Evolutionary conservation across 2,113 vertebrate species (phyloP).

Genomic region (Oreochromis spilurus): DNA sequence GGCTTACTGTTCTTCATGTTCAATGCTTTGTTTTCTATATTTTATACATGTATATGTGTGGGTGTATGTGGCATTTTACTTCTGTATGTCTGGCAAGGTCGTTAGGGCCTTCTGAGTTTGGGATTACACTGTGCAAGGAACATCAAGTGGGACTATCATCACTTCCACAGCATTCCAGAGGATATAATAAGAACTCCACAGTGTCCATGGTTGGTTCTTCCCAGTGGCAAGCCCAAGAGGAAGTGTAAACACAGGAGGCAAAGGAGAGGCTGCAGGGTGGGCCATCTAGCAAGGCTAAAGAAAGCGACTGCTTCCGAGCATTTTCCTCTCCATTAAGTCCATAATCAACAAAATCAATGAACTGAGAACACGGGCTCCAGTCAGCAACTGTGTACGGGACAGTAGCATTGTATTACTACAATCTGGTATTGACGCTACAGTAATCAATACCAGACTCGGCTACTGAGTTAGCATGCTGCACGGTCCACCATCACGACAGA

Average conservation of each 20-base stretch:
- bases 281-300: not conserved
- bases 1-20: not conserved
- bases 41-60: not conserved
- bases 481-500: not conserved
- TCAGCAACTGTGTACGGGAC: not conserved
- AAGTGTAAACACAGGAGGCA: not conserved
- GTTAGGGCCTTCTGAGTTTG: not conserved
- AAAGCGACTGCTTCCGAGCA: not conserved
- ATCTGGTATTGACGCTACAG: not conserved
- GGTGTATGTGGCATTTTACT: not conserved
- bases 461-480: not conserved
- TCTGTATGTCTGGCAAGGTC: not conserved
- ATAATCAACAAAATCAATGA: not conserved
- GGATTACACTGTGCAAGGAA: not conserved
- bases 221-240: not conserved
- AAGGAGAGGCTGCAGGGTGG: not conserved
- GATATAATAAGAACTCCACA: not conserved
- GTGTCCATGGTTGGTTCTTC: not conserved
- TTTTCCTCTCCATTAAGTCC: not conserved
- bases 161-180: not conserved
- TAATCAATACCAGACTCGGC: not conserved
- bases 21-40: not conserved
- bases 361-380: not conserved
- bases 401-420: not conserved
- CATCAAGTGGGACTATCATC: not conserved